These are phyloP conservation scores for Diprion similis DNA, from an alignment of 1,140 invertebrate genomes.

Conservation along the genomic window DNA sequence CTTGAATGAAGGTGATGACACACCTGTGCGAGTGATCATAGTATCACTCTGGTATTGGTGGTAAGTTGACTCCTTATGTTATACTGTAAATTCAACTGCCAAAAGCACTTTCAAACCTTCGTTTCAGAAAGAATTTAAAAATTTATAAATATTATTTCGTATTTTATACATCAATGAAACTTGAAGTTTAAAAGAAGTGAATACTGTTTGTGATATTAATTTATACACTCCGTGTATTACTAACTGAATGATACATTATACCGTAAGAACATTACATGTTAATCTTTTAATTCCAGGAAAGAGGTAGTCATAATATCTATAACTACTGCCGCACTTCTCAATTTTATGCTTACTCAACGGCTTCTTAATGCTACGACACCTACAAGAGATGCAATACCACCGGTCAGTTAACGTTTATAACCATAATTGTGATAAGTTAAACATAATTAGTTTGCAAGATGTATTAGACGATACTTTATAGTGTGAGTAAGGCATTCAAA, in stretches of 20 bases:
- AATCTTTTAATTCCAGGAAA: conserved; percentile 65
- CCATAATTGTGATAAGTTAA: conserved; percentile 18
- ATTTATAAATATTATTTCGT: too few species aligned
- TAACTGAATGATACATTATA: too few species aligned
- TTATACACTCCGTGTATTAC: too few species aligned
- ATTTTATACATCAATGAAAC: too few species aligned
- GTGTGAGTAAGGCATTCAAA: too few species aligned
- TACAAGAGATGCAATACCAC: conserved; percentile 40
- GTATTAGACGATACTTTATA: too few species aligned
- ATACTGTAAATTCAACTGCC: conserved; percentile 13
- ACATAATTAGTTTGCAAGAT: not conserved
- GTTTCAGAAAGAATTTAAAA: too few species aligned
- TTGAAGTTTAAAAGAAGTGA: too few species aligned
- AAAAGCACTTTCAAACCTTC: not conserved
- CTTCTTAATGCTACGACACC: conserved; percentile 40
- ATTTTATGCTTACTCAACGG: conserved; percentile 65
- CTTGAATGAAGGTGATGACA: conserved; percentile 50
- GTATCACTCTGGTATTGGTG: conserved; percentile 84
- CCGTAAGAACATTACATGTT: conserved; percentile 15
- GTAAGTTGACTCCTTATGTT: conserved; percentile 51
- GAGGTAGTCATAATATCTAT: conserved; percentile 76
- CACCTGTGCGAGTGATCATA: conserved; percentile 66
- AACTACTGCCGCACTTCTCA: conserved; percentile 68
- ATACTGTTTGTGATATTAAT: too few species aligned
- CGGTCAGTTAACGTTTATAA: conserved; percentile 36